Evolutionary conservation across 1,140 invertebrate species (phyloP).

Genomic region (Calosoma granatense): DNA sequence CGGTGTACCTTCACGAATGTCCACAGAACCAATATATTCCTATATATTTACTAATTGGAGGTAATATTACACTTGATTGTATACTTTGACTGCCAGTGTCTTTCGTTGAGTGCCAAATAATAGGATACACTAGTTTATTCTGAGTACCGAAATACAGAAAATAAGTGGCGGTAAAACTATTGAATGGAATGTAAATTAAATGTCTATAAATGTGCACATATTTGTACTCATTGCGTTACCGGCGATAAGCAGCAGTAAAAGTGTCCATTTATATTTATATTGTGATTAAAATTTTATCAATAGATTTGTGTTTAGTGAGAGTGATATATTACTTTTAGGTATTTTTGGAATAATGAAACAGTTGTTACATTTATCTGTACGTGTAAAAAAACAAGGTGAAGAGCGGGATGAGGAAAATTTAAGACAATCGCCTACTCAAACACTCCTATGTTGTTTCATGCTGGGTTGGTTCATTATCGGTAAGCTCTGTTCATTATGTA

Average conservation of each 20-base stretch:
- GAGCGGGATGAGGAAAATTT: conserved; percentile 44
- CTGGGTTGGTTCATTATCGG: conserved; percentile 57
- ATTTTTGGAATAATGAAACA: conserved; percentile 52
- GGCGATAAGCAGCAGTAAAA: too few relatives aligned
- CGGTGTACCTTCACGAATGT: conserved; percentile 53
- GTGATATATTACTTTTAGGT: conserved; percentile 32
- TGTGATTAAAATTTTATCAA: conserved; percentile 10
- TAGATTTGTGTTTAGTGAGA: conserved; percentile 9
- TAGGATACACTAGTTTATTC: too few relatives aligned
- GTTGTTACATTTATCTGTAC: conserved; percentile 43
- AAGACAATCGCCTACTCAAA: conserved; percentile 45
- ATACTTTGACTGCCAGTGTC: too few relatives aligned
- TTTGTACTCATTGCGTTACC: too few relatives aligned
- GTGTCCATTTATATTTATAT: conserved; percentile 3
- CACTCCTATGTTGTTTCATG: conserved; percentile 54
- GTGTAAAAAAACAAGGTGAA: conserved; percentile 39
- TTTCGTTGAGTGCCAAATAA: too few relatives aligned
- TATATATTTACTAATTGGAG: conserved; percentile 57
- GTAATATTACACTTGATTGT: conserved; percentile 28
- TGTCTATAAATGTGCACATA: too few relatives aligned
- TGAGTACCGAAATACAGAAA: too few relatives aligned
- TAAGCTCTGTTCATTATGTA: conserved; percentile 23
- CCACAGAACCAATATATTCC: conserved; percentile 57
- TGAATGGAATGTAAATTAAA: too few relatives aligned
- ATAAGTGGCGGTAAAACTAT: too few relatives aligned